A percentile compares a stretch with the other conserved stretches of the same genome.
phyloP scores from a whole-genome alignment of 2,113 vertebrate species.

The Pachycephala philippinensis region DNA sequence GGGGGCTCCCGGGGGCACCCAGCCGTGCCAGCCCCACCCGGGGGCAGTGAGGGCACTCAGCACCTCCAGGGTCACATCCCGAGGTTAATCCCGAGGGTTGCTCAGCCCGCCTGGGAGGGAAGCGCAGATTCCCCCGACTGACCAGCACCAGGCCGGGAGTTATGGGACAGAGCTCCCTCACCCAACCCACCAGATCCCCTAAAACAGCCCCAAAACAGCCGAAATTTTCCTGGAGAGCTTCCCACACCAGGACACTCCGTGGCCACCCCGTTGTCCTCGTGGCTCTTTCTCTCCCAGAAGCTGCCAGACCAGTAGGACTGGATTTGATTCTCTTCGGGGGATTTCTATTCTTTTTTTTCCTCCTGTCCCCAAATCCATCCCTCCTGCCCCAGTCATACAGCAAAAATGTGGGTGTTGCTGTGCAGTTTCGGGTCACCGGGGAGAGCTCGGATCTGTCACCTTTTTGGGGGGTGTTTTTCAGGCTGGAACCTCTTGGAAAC shows the following conservation, averaged over 20 bases:
- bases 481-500: neutral
- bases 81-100: neutral
- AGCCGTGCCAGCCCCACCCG: neutral
- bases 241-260: neutral
- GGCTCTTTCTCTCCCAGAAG: neutral
- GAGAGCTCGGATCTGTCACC: neutral
- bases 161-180: rapidly evolving
- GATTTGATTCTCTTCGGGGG: neutral
- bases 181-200: neutral
- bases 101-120: neutral
- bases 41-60: neutral
- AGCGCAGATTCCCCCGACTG: rapidly evolving
- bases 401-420: neutral
- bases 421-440: neutral
- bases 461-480: neutral
- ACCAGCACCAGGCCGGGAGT: neutral
- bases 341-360: neutral
- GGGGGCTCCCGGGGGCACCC: neutral
- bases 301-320: neutral
- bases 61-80: neutral
- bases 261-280: neutral
- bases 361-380: neutral
- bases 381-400: neutral
- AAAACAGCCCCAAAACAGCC: neutral
- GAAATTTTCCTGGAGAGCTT: neutral